Conservation (phyloP, 2,888 invertebrate species). For the Latheticus oryzae region DNA sequence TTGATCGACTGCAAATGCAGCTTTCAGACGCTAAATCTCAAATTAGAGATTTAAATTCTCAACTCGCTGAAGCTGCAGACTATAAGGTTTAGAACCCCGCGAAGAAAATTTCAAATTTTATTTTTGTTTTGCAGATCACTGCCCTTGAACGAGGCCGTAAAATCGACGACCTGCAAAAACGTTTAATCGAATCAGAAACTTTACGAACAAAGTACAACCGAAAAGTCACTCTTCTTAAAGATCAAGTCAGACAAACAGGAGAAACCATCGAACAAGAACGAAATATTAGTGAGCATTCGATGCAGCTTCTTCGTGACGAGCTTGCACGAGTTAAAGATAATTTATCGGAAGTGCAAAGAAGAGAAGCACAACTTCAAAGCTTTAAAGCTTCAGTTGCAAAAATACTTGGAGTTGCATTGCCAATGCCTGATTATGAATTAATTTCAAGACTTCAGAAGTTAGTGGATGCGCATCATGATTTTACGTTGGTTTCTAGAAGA, state of each 20-base stretch:
- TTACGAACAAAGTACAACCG: conserved; percentile 79
- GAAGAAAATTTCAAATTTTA: conserved; percentile 6
- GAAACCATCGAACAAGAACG: conserved; percentile 79
- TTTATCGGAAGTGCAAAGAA: conserved; percentile 78
- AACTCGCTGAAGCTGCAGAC: conserved; percentile 86
- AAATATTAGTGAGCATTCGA: conserved; percentile 76
- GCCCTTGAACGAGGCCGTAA: conserved; percentile 85
- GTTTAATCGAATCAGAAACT: conserved; percentile 83
- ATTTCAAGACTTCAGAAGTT: conserved; percentile 80
- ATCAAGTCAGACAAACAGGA: conserved; percentile 75
- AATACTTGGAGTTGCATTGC: conserved; percentile 68
- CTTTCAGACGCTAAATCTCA: conserved; percentile 85
- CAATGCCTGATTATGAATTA: conserved; percentile 72
- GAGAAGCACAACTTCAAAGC: conserved; percentile 82
- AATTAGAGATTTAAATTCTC: conserved; percentile 85
- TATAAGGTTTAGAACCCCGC: conserved; percentile 75
- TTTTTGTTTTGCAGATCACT: conserved; percentile 72
- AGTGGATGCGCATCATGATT: conserved; percentile 88
- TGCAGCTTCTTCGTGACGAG: conserved; percentile 80
- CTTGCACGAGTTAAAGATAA: conserved; percentile 79
- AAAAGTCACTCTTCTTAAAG: conserved; percentile 78
- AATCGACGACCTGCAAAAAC: conserved; percentile 85
- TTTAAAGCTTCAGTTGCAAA: conserved; percentile 74
- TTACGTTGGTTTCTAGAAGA: conserved; percentile 83
- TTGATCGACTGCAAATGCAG: conserved; percentile 84